A percentile compares a stretch with the other conserved stretches of the same genome.
Conservation (phyloP, 64 coral and sea anemone species). For the Montipora sp. region DNA sequence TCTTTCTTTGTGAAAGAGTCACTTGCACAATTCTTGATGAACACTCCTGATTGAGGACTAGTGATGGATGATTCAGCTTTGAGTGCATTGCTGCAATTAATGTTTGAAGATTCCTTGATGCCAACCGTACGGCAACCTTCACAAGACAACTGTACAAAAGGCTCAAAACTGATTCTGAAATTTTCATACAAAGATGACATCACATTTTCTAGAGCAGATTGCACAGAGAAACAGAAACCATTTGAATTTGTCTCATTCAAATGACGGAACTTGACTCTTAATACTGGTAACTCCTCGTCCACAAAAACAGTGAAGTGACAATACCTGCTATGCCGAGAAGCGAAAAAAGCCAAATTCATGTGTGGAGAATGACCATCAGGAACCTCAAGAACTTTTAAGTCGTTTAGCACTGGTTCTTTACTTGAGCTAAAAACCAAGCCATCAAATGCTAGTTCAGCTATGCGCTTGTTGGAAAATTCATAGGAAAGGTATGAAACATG, state of each 20-base stretch:
- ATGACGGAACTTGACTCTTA: not conserved
- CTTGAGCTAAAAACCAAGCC: not conserved
- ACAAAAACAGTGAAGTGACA: not conserved
- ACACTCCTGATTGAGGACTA: not conserved
- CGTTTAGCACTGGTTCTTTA: not conserved
- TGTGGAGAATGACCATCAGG: not conserved
- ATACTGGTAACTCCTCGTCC: not conserved
- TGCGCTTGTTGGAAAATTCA: not conserved
- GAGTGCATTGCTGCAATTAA: not conserved
- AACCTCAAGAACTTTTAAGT: not conserved
- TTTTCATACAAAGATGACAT: not conserved
- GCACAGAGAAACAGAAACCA: not conserved
- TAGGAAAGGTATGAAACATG: constrained; percentile 22
- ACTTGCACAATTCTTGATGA: not conserved
- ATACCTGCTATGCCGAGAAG: not conserved
- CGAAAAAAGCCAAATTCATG: not conserved
- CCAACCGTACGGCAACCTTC: not conserved
- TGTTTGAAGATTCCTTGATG: not conserved
- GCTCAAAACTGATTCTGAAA: not conserved
- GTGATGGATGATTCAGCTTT: not conserved
- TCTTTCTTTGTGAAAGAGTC: not conserved
- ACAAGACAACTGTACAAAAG: not conserved
- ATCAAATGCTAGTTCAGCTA: constrained; percentile 1
- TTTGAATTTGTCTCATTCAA: not conserved
- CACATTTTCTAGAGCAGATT: not conserved